Base-by-base conservation (phyloP, 2,888 invertebrate species). In the Drosophila subsilvestris region DNA sequence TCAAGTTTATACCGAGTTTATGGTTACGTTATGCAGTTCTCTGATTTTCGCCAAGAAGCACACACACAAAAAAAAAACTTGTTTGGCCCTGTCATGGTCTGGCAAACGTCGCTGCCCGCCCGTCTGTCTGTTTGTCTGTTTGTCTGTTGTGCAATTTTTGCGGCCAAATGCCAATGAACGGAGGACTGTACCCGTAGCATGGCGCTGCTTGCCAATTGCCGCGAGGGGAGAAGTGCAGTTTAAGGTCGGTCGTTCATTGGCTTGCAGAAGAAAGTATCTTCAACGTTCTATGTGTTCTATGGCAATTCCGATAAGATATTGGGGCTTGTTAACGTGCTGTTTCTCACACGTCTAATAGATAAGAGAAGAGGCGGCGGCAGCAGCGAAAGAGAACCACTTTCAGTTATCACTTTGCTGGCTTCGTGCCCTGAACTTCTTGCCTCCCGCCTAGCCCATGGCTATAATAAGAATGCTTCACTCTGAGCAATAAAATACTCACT, bases 401-500 rank as follows among this genome's bases (percentile, higher is more conserved):
- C 20, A 55, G 66, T 55, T 66, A 25, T 66, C 66, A 66, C 51
- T 51, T 68, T 18, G 42, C 17, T 60, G 51, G 53, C 56, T 66
- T 63, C 65, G 69, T 61, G 57, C 69, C 80, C 63, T 80, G 84
- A 80, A 80, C 75, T 80, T 84, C 75, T 80, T 84, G 74, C 22
- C 47, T 48, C 37, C 55, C 25, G 29, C 29, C 32, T 27, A 12
- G 25, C 3, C 3, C 12, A 14, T 37, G 37, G n/a, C 60, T 63
- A 63, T 63, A 63, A 68, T 56, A 68, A 68, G 45, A 53, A 65
- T 27, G 20, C 47, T 65, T 63, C 47, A 18, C 17, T 45, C 37
- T 17, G n/a, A 20, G 65, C 51, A 27, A 47, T 63, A 53, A 53
- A 61, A 43, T 32, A 53, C n/a, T 48, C 17, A 50, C 60, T 62